A percentile compares a stretch with the other conserved stretches of the same genome.
phyloP scores from a whole-genome alignment of 2,888 invertebrate species.

The Mythimna albipuncta region DNA sequence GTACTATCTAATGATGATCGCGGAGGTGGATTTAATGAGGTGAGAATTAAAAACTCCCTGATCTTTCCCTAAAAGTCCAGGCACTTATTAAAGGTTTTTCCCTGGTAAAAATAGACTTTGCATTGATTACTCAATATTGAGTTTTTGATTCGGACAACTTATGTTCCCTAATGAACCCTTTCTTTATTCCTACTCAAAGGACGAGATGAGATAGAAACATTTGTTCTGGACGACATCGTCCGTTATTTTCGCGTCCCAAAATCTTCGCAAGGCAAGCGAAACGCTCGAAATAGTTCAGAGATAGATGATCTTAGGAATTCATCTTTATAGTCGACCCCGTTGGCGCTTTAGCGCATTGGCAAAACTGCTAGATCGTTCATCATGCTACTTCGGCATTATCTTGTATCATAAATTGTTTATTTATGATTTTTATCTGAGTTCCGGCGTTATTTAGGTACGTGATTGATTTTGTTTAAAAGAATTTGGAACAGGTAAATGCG shows the following conservation, averaged over 20 bases:
- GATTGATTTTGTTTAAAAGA: not conserved
- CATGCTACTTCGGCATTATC: constrained; percentile 23
- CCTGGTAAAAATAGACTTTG: too few species aligned
- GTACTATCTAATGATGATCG: too few species aligned
- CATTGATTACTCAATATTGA: too few species aligned
- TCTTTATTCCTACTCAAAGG: constrained; percentile 33
- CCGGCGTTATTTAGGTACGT: not conserved
- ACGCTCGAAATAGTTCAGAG: constrained; percentile 45
- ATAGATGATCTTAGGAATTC: constrained; percentile 50
- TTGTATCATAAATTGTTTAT: constrained; percentile 26
- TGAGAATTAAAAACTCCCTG: too few species aligned
- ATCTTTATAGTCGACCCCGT: constrained; percentile 42
- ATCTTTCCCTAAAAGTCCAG: too few species aligned
- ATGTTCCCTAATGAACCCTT: not conserved
- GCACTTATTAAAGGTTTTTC: too few species aligned
- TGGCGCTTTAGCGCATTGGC: constrained; percentile 32
- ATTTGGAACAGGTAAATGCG: not conserved
- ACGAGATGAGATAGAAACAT: constrained; percentile 41
- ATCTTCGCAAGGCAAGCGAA: constrained; percentile 54
- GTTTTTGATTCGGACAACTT: too few species aligned
- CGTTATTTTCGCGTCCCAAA: constrained; percentile 51
- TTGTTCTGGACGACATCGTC: constrained; percentile 49
- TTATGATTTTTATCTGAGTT: constrained; percentile 13
- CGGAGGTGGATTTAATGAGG: too few species aligned
- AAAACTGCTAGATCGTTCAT: constrained; percentile 25